These are phyloP conservation scores for Eupelmus urozonus DNA, from an alignment of 2,888 invertebrate species.

Conservation along the genomic window DNA sequence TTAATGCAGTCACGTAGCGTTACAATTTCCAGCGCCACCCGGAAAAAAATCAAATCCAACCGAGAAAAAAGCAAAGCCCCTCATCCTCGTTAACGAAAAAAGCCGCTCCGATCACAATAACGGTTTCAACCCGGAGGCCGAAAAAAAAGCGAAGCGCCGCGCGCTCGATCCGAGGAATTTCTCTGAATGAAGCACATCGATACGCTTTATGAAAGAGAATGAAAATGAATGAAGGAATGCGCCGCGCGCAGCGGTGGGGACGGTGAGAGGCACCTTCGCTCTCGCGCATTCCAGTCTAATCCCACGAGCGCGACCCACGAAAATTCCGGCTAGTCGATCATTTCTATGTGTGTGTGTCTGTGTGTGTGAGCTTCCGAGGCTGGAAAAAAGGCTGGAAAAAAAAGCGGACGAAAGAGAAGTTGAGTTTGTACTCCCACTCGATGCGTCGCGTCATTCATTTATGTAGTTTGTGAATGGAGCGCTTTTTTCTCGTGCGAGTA, in stretches of 20 bases:
- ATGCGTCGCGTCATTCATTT: conserved; percentile 50
- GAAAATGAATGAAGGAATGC: conserved; percentile 57
- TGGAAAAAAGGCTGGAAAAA: no score
- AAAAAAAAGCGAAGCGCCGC: not conserved
- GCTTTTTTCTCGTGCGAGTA: conserved; percentile 38
- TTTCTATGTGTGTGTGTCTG: not conserved
- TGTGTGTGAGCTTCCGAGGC: not conserved
- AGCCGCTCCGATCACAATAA: no score
- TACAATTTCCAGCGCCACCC: no score
- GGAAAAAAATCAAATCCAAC: no score
- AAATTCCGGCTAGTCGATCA: no score
- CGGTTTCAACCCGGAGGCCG: no score
- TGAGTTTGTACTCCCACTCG: no score
- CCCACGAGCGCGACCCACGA: conserved; percentile 62
- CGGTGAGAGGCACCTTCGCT: conserved; percentile 57
- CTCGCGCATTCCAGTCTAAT: conserved; percentile 73
- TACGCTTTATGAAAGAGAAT: conserved; percentile 56
- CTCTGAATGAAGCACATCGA: conserved; percentile 50
- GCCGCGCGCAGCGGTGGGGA: conserved; percentile 6
- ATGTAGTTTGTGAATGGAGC: conserved; percentile 41
- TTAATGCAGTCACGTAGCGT: no score
- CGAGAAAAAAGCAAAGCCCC: not conserved
- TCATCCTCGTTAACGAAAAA: not conserved
- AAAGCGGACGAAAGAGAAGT: conserved; percentile 11
- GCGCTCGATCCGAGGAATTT: conserved; percentile 34